A percentile compares a stretch with the other conserved stretches of the same genome.
Evolutionary conservation across 2,888 invertebrate species (phyloP).

Genomic region (Sarcophaga subvicina): DNA sequence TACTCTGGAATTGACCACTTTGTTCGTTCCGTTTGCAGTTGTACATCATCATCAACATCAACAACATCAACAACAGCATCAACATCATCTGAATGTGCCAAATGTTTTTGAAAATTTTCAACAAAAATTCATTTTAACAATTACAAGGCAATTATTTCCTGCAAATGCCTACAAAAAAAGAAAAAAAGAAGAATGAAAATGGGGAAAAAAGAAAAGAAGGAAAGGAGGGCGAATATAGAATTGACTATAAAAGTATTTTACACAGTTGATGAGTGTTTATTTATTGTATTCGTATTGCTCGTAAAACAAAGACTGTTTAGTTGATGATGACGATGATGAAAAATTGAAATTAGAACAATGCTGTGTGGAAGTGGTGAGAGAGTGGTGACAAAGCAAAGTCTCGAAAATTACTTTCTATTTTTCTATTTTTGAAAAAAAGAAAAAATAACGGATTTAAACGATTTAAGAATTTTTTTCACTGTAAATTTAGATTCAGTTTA

Average conservation of each 20-base stretch:
- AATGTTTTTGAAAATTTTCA: not conserved
- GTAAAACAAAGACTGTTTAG: not conserved
- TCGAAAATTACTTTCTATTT: no score
- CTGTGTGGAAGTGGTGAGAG: not conserved
- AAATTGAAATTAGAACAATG: not conserved
- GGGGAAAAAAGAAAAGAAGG: not conserved
- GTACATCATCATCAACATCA: not conserved
- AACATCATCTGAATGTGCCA: not conserved
- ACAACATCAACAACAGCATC: not conserved
- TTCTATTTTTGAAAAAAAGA: no score
- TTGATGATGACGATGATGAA: not conserved
- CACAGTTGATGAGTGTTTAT: not conserved
- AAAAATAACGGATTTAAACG: no score
- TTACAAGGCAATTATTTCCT: slow-evolving; percentile 1
- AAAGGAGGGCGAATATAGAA: not conserved
- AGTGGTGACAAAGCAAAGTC: not conserved
- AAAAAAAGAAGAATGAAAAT: no score
- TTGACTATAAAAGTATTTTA: not conserved
- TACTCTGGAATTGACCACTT: slow-evolving; percentile 38
- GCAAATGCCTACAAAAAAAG: not conserved
- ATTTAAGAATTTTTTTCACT: no score
- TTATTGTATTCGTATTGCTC: not conserved
- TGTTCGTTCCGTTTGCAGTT: slow-evolving; percentile 7
- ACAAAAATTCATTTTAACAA: not conserved
- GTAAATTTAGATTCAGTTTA: no score